phyloP scores from a whole-genome alignment of 1,140 invertebrate species.

The Orius insidiosus region DNA sequence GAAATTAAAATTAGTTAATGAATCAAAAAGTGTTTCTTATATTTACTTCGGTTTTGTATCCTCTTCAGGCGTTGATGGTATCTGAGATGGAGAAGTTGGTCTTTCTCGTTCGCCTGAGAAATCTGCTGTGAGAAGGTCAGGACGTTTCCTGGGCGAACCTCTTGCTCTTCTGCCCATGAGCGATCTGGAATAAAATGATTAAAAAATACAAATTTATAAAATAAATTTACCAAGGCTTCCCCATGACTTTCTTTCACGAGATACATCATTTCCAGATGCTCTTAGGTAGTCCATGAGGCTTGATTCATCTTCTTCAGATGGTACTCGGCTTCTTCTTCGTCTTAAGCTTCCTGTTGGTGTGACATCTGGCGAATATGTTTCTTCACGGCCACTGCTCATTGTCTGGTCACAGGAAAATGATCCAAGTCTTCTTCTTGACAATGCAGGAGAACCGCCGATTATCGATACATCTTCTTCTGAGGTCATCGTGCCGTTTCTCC shows the following conservation, averaged over 20 bases:
- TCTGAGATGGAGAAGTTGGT: conserved; percentile 44
- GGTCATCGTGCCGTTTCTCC: conserved; percentile 31
- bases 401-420: conserved; percentile 39
- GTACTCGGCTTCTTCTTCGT: conserved; percentile 56
- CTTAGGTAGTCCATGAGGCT: conserved; percentile 73
- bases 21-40: conserved; percentile 3
- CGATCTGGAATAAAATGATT: conserved; percentile 39
- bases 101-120: conserved; percentile 50
- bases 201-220: neutral
- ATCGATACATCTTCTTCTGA: conserved; percentile 43
- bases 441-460: conserved; percentile 43
- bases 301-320: conserved; percentile 68
- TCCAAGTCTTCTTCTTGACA: conserved; percentile 44
- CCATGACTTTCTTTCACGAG: conserved; percentile 69
- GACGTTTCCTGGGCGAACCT: conserved; percentile 42
- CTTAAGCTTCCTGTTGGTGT: conserved; percentile 76
- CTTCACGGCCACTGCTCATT: conserved; percentile 35
- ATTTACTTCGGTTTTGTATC: conserved; percentile 31
- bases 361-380: conserved; percentile 61
- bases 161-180: conserved; percentile 69
- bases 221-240: conserved; percentile 48
- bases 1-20: conserved; percentile 19
- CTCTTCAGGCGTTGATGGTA: conserved; percentile 27
- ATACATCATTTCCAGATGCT: conserved; percentile 48
- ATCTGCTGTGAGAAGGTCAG: conserved; percentile 50